These are phyloP conservation scores for Mormoops blainvillei DNA, from an alignment of 2,113 vertebrate species.

Conservation along the genomic window DNA sequence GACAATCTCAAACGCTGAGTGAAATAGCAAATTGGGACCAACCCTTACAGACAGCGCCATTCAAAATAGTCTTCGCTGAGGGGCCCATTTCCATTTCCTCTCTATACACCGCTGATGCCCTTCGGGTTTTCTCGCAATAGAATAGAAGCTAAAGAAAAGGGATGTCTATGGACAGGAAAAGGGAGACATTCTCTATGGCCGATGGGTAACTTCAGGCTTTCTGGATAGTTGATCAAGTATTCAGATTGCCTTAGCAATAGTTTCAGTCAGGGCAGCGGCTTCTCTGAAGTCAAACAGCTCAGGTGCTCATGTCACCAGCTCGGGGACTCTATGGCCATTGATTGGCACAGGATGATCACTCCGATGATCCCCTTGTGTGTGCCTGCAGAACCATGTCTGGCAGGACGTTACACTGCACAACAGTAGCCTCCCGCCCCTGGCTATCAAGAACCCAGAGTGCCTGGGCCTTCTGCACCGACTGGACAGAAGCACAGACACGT, in stretches of 20 bases:
- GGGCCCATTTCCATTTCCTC: not conserved
- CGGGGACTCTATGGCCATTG: not conserved
- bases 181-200: not conserved
- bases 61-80: not conserved
- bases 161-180: not conserved
- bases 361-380: not conserved
- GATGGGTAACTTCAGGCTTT: not conserved
- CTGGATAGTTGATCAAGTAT: not conserved
- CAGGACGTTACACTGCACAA: constrained; percentile 92
- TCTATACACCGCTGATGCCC: not conserved
- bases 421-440: constrained; percentile 88
- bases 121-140: not conserved
- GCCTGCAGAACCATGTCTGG: constrained; percentile 89
- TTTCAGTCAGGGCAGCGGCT: not conserved
- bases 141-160: not conserved
- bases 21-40: not conserved
- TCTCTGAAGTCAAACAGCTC: not conserved
- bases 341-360: not conserved
- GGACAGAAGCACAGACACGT: constrained; percentile 83
- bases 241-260: not conserved
- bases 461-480: constrained; percentile 90
- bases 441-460: constrained; percentile 91
- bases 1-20: not conserved
- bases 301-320: accelerated
- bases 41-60: not conserved